Percentiles rank a stretch among this genome's conserved stretches.
phyloP scores from a whole-genome alignment of 2,888 invertebrate genomes.

The Aphelenchoides bicaudatus region DNA sequence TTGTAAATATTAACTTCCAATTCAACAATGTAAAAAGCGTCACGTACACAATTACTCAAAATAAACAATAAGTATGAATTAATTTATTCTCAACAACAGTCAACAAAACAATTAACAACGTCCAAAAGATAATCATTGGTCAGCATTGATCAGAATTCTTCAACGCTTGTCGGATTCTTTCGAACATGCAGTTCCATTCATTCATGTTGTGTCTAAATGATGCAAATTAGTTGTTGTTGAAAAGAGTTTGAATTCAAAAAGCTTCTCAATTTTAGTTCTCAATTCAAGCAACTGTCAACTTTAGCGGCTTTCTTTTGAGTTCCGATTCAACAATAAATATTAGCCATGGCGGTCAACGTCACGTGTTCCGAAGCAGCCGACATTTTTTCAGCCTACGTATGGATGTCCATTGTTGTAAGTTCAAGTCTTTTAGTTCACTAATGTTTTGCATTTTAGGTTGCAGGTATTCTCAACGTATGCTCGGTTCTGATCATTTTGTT shows the following conservation, averaged over 20 bases:
- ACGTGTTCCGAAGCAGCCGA: neutral
- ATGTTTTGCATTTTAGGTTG: too few relatives aligned
- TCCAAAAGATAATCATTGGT: too few relatives aligned
- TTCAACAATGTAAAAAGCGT: conserved; percentile 23
- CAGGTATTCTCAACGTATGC: conserved; percentile 8
- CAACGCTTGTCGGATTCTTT: conserved; percentile 39
- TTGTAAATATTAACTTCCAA: conserved; percentile 1
- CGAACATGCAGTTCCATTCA: conserved; percentile 53
- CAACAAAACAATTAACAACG: neutral
- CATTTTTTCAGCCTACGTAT: conserved; percentile 2
- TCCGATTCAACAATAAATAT: too few relatives aligned
- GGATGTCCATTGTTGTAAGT: conserved; percentile 9
- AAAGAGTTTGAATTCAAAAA: neutral
- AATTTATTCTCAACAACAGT: neutral
- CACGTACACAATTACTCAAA: neutral
- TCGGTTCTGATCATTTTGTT: neutral
- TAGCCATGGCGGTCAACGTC: neutral
- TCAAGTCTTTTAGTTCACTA: too few relatives aligned
- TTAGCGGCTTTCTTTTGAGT: too few relatives aligned
- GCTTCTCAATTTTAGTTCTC: too few relatives aligned
- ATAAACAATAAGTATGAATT: conserved; percentile 25
- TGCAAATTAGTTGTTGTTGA: conserved; percentile 7
- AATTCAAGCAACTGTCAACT: too few relatives aligned
- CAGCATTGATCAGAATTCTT: too few relatives aligned
- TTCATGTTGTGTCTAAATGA: conserved; percentile 48